Evolutionary conservation across 2,888 invertebrate species (phyloP), one percentile per base, ranked within the genome.

Genomic region (Oscheius sp.): DNA sequence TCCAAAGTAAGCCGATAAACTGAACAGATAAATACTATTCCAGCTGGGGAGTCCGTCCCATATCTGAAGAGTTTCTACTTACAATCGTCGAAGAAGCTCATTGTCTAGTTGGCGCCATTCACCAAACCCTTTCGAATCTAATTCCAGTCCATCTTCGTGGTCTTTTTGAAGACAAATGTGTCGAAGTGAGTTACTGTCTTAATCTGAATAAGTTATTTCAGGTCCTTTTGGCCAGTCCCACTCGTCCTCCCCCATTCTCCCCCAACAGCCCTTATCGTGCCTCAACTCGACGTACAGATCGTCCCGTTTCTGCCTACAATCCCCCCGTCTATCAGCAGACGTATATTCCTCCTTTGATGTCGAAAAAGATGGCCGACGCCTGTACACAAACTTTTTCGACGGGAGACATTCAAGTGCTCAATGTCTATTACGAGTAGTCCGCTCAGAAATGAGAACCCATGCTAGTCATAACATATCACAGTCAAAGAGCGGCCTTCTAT

Each of bases 381-480:
- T 72, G 72, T 38, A 81, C 83, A 17, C 85, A 85, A 77, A 85
- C 85, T n/a, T 77, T 85, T 67, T 84, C 84, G 26, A 85, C 85
- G 63, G 85, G 85, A 54, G 84, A 85, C 61, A 82, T 85, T 67
- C 94, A 94, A 65, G 82, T 82, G 73, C 77, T 82, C 69, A 80
- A 85, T 57, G 80, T 83, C 24, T 84, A 74, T 70, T 84, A 82
- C 77, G 83, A 83, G 73, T 78, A 59, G 59, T 28, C 17, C 54
- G 28, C 33, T 54, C 20, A 32, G n/a, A n/a, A 30, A 28, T n/a
- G 6, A 33, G 30, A 54, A 32, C 30, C n/a, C 4, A 51, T 33
- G 33, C 54, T 54, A 54, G 54, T 54, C 54, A 30, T 12, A 30
- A 54, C 54, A 54, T 54, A 54, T 54, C 54, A 30, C 30, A 33